A percentile compares a stretch with the other conserved stretches of the same genome.
phyloP scores from a whole-genome alignment of 2,113 vertebrate species.

The Megalops atlanticus region DNA sequence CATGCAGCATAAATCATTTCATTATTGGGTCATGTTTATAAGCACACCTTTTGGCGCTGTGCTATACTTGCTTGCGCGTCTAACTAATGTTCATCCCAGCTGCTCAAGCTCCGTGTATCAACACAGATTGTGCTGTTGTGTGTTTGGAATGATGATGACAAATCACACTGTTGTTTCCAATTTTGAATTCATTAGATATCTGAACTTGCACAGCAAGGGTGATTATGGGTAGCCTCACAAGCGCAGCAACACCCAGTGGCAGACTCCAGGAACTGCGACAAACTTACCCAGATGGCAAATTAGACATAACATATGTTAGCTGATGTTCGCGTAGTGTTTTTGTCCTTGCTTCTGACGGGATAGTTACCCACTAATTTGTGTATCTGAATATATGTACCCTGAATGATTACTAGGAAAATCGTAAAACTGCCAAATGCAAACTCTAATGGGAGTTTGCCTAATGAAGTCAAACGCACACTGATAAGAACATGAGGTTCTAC shows the following conservation, averaged over 20 bases:
- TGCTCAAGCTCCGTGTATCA: not conserved
- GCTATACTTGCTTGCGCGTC: not conserved
- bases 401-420: not conserved
- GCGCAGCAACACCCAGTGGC: conserved; percentile 45
- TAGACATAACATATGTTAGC: conserved; percentile 23
- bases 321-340: conserved; percentile 32
- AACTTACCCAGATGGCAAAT: conserved; percentile 4
- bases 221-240: not conserved
- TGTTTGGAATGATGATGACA: not conserved
- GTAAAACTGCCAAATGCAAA: not conserved
- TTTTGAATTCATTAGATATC: not conserved
- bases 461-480: not conserved
- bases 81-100: not conserved
- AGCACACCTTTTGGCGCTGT: not conserved
- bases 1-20: not conserved
- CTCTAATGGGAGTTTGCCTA: not conserved
- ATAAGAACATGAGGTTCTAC: not conserved
- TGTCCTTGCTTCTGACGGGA: conserved; percentile 13
- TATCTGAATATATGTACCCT: conserved; percentile 36
- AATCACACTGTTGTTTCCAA: not conserved
- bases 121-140: not conserved
- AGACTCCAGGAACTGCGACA: conserved; percentile 27
- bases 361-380: conserved; percentile 58
- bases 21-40: not conserved
- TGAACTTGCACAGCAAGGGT: not conserved